Base-by-base conservation (phyloP, 2,113 vertebrate genomes). In the Lynx canadensis region DNA sequence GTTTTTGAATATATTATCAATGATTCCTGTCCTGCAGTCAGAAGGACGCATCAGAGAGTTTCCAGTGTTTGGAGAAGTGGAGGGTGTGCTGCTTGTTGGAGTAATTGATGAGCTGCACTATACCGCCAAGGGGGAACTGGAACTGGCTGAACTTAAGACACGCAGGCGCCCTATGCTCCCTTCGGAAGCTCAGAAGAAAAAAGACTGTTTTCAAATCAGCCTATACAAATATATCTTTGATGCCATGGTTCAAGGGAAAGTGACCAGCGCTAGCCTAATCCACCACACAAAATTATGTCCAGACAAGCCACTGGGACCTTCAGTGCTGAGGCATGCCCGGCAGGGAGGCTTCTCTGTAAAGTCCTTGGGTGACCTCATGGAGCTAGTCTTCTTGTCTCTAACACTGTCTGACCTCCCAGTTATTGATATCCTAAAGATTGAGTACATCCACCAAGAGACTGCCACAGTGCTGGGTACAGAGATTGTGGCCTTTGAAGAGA, bases 201-300 rank as follows among this genome's bases (percentile, higher is more conserved):
- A 96, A 93, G 98, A 99, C 65, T 41, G 55, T 95, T 98, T 99
- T 76, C 99, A 99, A 98, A 99, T 99, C 52, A 98, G 96, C 55
- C 71, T 99, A 14, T 99, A 99, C 87, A 99, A 99, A 96, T 98
- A 98, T 21, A 97, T 99, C 41, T 99, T 99, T 97, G 99, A 99
- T 94, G 97, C 96, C n/a, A 98, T 99, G 98, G 98, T 99, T 27
- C 98, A 95, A 82, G 98, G 99, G 10, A 83, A 96, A 45, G 93
- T 99, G 94, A 98, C 96, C 21, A 92, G 97, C 52, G 98, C 98
- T 4, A 96, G 82, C 41, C 90, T 99, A 45, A 85, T 98, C 71
- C 86, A 96, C 33, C 98, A 98, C 19, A 98, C 98, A 73, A 93
- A 98, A 65, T 86, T 99, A 36, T 84, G 80, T 90, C 97, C 97